A percentile compares a stretch with the other conserved stretches of the same genome.
Conservation (phyloP, 2,888 invertebrate species). For the Amphipyra berbera region DNA sequence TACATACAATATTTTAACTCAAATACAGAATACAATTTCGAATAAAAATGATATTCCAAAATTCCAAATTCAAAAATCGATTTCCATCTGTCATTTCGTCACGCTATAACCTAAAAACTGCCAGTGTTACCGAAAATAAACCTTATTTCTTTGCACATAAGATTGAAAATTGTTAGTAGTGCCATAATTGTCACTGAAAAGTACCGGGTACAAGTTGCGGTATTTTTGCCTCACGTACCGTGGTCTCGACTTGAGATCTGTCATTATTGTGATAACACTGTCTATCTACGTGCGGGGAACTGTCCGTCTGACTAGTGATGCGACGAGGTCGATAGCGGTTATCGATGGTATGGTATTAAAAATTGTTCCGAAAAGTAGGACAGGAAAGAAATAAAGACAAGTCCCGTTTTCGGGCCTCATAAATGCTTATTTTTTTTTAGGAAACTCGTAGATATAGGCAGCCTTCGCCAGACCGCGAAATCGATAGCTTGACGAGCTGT, state of each 20-base stretch:
- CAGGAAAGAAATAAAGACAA: neutral
- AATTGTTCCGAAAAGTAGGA: constrained; percentile 14
- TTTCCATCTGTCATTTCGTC: constrained; percentile 60
- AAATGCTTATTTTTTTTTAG: too few species aligned
- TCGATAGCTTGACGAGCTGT: too few species aligned
- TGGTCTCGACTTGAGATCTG: constrained; percentile 81
- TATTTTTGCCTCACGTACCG: constrained; percentile 84
- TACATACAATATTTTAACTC: neutral
- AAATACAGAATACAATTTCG: constrained; percentile 18
- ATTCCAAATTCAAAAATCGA: constrained; percentile 60
- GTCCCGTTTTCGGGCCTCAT: too few species aligned
- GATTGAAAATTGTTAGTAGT: constrained; percentile 43
- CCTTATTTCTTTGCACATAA: constrained; percentile 8
- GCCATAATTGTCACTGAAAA: constrained; percentile 64
- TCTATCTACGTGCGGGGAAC: constrained; percentile 83
- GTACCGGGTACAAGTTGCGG: constrained; percentile 70
- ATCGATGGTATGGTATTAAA: constrained; percentile 31
- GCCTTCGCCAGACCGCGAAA: too few species aligned
- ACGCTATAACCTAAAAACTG: constrained; percentile 51
- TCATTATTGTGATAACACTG: constrained; percentile 89
- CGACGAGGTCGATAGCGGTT: constrained; percentile 56
- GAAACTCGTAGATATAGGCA: too few species aligned
- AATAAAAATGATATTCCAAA: constrained; percentile 28
- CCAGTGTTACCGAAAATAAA: neutral
- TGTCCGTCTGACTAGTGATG: constrained; percentile 75